phyloP scores from a whole-genome alignment of 2,113 vertebrate species.

The Osmerus eperlanus region DNA sequence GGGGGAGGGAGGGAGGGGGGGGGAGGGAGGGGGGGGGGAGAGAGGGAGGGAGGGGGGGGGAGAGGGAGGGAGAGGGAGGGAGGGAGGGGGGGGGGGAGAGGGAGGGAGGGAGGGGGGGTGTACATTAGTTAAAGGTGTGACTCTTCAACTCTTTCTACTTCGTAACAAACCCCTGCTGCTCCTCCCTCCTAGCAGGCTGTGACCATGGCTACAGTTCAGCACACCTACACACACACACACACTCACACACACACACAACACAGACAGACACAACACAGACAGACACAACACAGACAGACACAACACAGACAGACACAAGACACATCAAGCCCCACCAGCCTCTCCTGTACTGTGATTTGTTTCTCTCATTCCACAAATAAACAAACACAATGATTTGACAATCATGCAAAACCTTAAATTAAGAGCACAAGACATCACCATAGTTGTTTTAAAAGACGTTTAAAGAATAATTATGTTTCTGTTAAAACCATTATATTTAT shows the following conservation, averaged over 20 bases:
- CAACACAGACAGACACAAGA: background rate
- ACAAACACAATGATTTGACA: background rate
- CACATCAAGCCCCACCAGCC: too few relatives aligned
- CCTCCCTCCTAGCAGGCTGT: too few relatives aligned
- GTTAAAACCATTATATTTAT: background rate
- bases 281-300: background rate
- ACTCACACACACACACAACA: background rate
- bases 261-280: background rate
- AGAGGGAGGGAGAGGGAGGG: background rate
- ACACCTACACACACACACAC: background rate
- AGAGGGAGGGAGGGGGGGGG: background rate
- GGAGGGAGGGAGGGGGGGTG: background rate
- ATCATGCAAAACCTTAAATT: too few relatives aligned
- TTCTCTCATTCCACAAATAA: background rate
- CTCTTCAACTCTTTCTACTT: background rate
- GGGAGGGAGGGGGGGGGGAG: too few relatives aligned
- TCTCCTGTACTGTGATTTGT: too few relatives aligned
- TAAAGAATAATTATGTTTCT: background rate
- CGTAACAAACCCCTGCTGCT: background rate
- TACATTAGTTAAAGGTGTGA: background rate
- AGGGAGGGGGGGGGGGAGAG: conserved; percentile 32
- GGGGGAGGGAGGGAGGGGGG: conserved; percentile 26
- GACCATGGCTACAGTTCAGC: background rate
- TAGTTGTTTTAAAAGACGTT: too few relatives aligned
- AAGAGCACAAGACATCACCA: too few relatives aligned